Conservation (phyloP, 2,113 vertebrate genomes). For the Periophthalmodon schlosseri region DNA sequence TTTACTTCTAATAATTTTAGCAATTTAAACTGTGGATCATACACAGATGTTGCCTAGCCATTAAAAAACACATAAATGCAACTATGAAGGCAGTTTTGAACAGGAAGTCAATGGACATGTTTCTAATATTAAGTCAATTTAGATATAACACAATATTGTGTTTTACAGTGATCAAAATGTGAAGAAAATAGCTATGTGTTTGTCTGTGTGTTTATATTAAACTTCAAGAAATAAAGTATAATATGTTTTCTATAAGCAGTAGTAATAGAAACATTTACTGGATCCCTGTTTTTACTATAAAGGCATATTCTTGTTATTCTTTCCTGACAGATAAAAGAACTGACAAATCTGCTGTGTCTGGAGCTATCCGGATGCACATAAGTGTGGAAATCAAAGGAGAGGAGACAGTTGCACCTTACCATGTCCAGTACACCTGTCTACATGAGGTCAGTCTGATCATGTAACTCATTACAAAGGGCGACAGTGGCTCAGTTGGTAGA, state of each 20-base stretch:
- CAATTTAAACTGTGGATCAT: constrained; percentile 6
- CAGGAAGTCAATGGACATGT: too few relatives aligned
- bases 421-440: constrained; percentile 97
- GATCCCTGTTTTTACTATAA: background rate
- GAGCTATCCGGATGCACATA: constrained; percentile 96
- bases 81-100: too few relatives aligned
- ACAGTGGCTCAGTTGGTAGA: too few relatives aligned
- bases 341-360: constrained; percentile 95
- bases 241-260: background rate
- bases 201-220: too few relatives aligned
- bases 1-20: background rate
- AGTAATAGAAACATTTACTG: background rate
- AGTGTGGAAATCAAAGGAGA: constrained; percentile 99
- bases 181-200: background rate
- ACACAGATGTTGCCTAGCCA: too few relatives aligned
- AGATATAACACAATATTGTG: background rate
- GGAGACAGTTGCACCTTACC: constrained; percentile 96
- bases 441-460: constrained; percentile 86
- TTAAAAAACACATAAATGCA: too few relatives aligned
- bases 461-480: too few relatives aligned
- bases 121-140: background rate
- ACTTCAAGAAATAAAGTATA: too few relatives aligned
- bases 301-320: constrained; percentile 30
- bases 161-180: background rate
- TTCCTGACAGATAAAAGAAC: constrained; percentile 89